A percentile compares a stretch with the other conserved stretches of the same genome.
Conservation (phyloP, 2,797 vertebrate species). For the Sus cebifrons region DNA sequence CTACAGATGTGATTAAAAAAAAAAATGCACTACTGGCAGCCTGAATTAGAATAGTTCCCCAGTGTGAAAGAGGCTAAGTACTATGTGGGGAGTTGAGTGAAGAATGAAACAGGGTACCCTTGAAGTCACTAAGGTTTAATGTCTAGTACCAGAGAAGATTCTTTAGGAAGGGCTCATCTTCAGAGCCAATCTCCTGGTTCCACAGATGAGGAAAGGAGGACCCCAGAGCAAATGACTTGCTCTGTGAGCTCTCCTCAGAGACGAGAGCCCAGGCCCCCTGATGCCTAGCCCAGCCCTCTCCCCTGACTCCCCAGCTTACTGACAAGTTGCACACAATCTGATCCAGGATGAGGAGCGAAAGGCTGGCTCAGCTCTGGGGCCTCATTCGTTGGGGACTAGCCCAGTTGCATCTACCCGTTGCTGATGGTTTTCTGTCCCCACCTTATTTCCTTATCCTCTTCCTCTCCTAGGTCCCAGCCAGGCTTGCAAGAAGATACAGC, state of each 20-base stretch:
- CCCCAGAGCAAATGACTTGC: not conserved
- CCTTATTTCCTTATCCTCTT: slow-evolving; percentile 21
- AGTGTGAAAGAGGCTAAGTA: not conserved
- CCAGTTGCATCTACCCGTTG: not conserved
- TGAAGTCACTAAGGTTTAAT: not conserved
- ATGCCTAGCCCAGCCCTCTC: not conserved
- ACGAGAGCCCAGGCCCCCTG: not conserved
- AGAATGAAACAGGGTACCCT: not conserved
- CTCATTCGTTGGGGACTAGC: not conserved
- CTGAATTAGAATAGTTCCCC: not conserved
- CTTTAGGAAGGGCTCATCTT: not conserved
- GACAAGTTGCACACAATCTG: not conserved
- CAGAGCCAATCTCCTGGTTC: not conserved
- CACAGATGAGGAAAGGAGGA: not conserved
- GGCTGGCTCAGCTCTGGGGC: not conserved
- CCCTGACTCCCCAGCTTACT: not conserved
- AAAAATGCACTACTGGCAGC: not conserved
- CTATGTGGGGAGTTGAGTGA: not conserved
- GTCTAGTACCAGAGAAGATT: not conserved
- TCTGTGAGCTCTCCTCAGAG: not conserved
- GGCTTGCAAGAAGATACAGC: not conserved
- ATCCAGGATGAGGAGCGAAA: not conserved
- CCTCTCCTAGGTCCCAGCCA: not conserved
- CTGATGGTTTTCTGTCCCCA: not conserved
- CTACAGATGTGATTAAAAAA: no score